Base-by-base conservation (phyloP, 2,797 vertebrate genomes). In the Ctenochaetus hawaiiensis region DNA sequence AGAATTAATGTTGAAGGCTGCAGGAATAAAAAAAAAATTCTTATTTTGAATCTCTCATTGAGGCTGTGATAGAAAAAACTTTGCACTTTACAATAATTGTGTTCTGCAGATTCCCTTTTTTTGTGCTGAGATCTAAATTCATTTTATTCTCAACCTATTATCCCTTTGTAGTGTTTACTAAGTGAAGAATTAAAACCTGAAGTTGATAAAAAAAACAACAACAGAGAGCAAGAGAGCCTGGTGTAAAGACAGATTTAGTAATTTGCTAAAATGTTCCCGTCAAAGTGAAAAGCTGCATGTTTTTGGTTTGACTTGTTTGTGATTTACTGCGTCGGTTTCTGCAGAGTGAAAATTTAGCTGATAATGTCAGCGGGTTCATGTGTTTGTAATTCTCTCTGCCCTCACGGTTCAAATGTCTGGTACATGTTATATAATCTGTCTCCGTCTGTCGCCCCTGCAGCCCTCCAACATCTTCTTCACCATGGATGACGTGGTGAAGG, bases 391-490 rank as follows among this genome's bases (percentile, higher is more conserved):
- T 4, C 67, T 34, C 14, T 34, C 53, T 12, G 59, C 12, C 39
- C 47, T 30, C 23, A 8, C 18, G 39, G 11, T 0, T 48, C 37
- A 56, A 12, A 51, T 18, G 53, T 69, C 39, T 7, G 30, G 4
- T 11, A 5, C 34, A 16, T 18, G 12, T 63, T 22, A 18, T 30
- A 30, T 30, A 30, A 30, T n/a, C 26, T 30, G 26, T 30, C 26
- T 30, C 26, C 26, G 26, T 30, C 26, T 30, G 26, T 30, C 4
- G 26, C 26, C 4, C 67, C 53, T 39, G n/a, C 87, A 99, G 98
- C 98, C 98, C 78, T 99, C 98, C 88, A 99, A 99, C 92, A 99
- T 99, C 92, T 99, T 99, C 96, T 99, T 99, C 95, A 98, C 98
- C 17, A 91, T 99, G 96, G 98, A 99, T 12, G 97, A 99, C 2